Conservation (phyloP, 2,113 vertebrate genomes). For the Acrocephalus arundinaceus region DNA sequence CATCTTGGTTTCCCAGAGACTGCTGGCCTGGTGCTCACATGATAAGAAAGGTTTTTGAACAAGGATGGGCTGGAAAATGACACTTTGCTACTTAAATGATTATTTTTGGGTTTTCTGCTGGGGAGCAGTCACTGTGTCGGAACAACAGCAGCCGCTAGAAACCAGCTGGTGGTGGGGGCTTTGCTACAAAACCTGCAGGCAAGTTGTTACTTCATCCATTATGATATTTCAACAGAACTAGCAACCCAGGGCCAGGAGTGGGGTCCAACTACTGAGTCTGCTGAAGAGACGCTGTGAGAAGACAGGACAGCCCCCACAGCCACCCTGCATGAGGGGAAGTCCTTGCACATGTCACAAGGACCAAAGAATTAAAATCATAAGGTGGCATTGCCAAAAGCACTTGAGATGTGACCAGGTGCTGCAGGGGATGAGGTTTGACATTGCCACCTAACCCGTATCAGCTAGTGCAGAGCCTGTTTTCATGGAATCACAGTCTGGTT, state of each 20-base stretch:
- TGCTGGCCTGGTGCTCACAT: not conserved
- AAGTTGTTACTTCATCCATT: not conserved
- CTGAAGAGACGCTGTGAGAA: not conserved
- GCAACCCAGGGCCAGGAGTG: not conserved
- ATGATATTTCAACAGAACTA: accelerated
- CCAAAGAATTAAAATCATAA: not conserved
- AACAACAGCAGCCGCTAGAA: not conserved
- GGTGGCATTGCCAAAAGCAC: not conserved
- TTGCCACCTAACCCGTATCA: not conserved
- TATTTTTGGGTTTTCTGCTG: not conserved
- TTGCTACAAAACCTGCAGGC: not conserved
- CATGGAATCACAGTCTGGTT: not conserved
- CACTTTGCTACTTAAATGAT: not conserved
- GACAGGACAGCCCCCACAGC: not conserved
- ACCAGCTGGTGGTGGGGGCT: not conserved
- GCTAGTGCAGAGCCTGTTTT: not conserved
- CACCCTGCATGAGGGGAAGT: not conserved
- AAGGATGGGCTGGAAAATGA: not conserved
- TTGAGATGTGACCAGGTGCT: not conserved
- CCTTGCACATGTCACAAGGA: not conserved
- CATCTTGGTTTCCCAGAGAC: not conserved
- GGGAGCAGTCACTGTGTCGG: not conserved
- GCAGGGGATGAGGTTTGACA: not conserved
- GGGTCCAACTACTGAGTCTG: not conserved
- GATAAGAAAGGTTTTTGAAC: not conserved